A percentile compares a stretch with the other conserved stretches of the same genome.
phyloP scores from a whole-genome alignment of 2,888 invertebrate species.

The Drosophila formosana region DNA sequence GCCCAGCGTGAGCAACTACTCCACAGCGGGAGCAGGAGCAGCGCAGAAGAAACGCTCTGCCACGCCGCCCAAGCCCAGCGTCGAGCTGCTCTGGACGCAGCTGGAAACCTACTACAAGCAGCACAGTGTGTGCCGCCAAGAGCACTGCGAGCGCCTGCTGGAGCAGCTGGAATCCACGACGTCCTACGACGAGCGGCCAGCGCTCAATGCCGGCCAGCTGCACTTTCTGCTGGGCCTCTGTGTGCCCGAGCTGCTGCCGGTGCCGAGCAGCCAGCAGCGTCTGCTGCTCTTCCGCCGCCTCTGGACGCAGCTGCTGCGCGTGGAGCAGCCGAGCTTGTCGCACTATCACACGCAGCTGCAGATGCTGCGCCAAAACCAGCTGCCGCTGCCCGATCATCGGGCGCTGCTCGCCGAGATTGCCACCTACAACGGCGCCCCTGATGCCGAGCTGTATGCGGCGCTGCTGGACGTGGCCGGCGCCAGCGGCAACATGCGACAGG shows the following conservation, averaged over 20 bases:
- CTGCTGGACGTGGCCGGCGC: slow-evolving; percentile 87
- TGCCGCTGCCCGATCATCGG: slow-evolving; percentile 82
- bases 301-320: slow-evolving; percentile 86
- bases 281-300: slow-evolving; percentile 86
- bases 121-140: slow-evolving; percentile 60
- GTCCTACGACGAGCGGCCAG: neutral
- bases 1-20: slow-evolving; percentile 13
- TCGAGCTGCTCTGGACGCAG: slow-evolving; percentile 59
- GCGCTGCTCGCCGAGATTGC: slow-evolving; percentile 79
- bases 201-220: slow-evolving; percentile 62
- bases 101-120: slow-evolving; percentile 68
- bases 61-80: neutral
- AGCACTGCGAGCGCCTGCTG: slow-evolving; percentile 67
- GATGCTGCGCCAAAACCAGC: slow-evolving; percentile 87
- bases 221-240: slow-evolving; percentile 86
- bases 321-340: slow-evolving; percentile 57
- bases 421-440: slow-evolving; percentile 80
- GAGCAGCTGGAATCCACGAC: slow-evolving; percentile 45
- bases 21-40: slow-evolving; percentile 10
- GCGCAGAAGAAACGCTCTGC: slow-evolving; percentile 14
- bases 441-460: slow-evolving; percentile 86
- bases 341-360: slow-evolving; percentile 87
- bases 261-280: slow-evolving; percentile 85
- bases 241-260: slow-evolving; percentile 85
- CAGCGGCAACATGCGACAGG: slow-evolving; percentile 87